Evolutionary conservation across 2,888 invertebrate species (phyloP), one percentile per base, ranked within the genome.

Genomic region (Alsophila aescularia): DNA sequence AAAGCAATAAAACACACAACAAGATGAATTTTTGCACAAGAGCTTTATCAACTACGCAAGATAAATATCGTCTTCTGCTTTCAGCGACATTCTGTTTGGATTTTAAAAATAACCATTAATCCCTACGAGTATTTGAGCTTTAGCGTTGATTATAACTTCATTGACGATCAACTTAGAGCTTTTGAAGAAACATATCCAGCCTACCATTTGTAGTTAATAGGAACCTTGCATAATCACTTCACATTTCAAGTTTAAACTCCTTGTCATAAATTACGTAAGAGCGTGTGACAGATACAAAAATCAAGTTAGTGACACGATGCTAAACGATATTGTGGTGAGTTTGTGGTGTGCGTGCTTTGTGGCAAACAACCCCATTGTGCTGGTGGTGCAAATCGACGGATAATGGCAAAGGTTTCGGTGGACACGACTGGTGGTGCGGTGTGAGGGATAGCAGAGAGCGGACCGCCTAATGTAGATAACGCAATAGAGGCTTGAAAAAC

Each of bases 271-370:
- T 63, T 60, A 58, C 60, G 68, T 50, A 62, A 63, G 37, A 50
- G 15, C 62, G 44, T 54, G 60, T 47, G 58, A 62, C 61, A 51
- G 39, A 50, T 62, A 60, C 60, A 66, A 66, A 60, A 67, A 66
- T 60, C 69, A 52, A 59, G 67, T 83, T 83, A 83, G 73, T 62
- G 53, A 56, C 45, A 55, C 49, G 37, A 58, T 65, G 81, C 77
- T 83, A 83, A 83, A 67, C 67, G 73, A 70, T 71, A 79, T 81
- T 81, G 81, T 83, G 69, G 64, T 58, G 71, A 6, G 18, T 24
- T 80, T 81, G 81, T 82, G 69, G 42, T 32, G 42, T 42, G 69
- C 75, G 69, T 74, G 76, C 78, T 77, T 75, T 80, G 76, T 76
- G 52, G 65, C 75, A 72, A 78, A 78, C 78, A 77, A 70, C 76